These are phyloP conservation scores for Peromyscus melanophrys DNA, from an alignment of 2,797 vertebrate species.

Conservation along the genomic window DNA sequence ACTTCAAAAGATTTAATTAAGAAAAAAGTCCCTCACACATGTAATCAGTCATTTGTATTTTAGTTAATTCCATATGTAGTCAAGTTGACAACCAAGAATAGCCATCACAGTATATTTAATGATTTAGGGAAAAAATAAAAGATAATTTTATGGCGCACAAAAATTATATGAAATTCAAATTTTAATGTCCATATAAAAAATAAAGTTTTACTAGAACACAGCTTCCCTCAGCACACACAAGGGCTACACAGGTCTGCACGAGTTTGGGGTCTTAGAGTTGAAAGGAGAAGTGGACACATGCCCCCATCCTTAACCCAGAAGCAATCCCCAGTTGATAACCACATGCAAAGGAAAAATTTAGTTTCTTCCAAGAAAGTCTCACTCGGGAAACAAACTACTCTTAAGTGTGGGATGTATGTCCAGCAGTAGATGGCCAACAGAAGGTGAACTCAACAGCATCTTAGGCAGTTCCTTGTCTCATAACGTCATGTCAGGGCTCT, in stretches of 20 bases:
- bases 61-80: not conserved
- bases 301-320: not conserved
- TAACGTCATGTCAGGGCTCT: not conserved
- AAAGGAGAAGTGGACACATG: not conserved
- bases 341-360: not conserved
- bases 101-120: not conserved
- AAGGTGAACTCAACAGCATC: not conserved
- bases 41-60: not conserved
- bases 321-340: not conserved
- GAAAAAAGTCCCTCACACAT: not conserved
- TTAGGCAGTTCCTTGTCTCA: not conserved
- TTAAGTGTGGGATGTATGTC: not conserved
- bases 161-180: constrained; percentile 46
- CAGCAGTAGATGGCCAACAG: not conserved
- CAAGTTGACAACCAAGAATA: not conserved
- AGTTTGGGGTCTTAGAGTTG: not conserved
- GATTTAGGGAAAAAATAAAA: not conserved
- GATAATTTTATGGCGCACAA: constrained; percentile 23
- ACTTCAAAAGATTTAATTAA: not conserved
- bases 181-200: not conserved
- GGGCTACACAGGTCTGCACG: not conserved
- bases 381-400: not conserved
- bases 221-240: not conserved
- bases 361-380: not conserved
- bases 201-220: constrained; percentile 29